Evolutionary conservation across 2,888 invertebrate species (phyloP).

Genomic region (Helicoverpa assulta): DNA sequence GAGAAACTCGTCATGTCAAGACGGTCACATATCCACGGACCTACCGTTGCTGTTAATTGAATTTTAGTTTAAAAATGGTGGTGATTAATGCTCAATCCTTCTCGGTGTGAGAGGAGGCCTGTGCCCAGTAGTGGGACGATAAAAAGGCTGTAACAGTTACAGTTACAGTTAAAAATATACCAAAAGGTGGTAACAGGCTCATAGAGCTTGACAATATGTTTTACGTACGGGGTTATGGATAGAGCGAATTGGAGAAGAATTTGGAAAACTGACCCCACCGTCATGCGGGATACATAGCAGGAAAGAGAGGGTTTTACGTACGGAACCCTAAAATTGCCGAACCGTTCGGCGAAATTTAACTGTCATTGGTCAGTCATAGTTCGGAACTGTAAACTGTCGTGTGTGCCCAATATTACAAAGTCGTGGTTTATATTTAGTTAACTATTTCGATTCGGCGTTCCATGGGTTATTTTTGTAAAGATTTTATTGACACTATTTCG

Average conservation of each 20-base stretch:
- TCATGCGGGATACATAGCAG: too few relatives aligned
- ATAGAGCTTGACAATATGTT: neutral
- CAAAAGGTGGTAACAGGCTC: too few relatives aligned
- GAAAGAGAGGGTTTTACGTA: neutral
- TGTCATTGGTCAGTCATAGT: slow-evolving; percentile 29
- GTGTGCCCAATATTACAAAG: slow-evolving; percentile 19
- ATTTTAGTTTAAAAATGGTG: too few relatives aligned
- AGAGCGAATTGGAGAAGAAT: too few relatives aligned
- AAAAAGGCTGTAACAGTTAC: too few relatives aligned
- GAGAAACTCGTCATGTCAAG: too few relatives aligned
- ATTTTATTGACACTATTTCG: neutral
- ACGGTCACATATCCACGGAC: too few relatives aligned
- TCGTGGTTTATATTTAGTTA: slow-evolving; percentile 3
- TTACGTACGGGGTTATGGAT: neutral
- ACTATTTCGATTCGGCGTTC: neutral
- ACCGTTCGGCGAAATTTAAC: slow-evolving; percentile 23
- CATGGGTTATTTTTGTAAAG: slow-evolving; percentile 5
- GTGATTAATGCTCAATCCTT: too few relatives aligned
- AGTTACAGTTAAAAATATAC: too few relatives aligned
- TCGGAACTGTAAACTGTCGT: slow-evolving; percentile 21
- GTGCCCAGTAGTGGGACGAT: too few relatives aligned
- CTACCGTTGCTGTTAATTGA: slow-evolving; percentile 12
- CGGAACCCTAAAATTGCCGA: slow-evolving; percentile 9
- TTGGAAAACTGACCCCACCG: too few relatives aligned
- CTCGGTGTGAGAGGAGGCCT: too few relatives aligned